phyloP scores from a whole-genome alignment of 2,797 vertebrate genomes.

The Hippopotamyrus pictus region DNA sequence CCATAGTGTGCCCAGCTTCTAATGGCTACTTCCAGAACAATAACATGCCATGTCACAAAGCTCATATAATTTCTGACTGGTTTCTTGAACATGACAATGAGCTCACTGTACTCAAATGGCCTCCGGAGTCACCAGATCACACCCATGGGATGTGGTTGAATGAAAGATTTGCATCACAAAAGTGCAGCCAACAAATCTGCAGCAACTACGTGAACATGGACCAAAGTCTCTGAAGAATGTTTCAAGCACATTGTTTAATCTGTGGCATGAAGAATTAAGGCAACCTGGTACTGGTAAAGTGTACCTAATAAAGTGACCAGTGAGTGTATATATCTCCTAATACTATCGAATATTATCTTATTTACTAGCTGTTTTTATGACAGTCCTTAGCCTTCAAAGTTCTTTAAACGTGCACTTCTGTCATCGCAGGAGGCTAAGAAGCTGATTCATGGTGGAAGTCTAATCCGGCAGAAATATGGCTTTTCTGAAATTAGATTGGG shows the following conservation, averaged over 20 bases:
- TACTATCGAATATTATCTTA: not conserved
- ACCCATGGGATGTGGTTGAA: not conserved
- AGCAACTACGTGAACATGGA: not conserved
- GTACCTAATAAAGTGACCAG: not conserved
- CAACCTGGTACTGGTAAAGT: not conserved
- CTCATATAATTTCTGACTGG: not conserved
- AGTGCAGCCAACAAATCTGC: not conserved
- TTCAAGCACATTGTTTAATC: not conserved
- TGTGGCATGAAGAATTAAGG: not conserved
- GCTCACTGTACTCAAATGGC: not conserved
- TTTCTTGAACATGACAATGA: too few species aligned
- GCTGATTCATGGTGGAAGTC: not conserved
- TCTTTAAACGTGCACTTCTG: not conserved
- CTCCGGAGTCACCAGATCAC: not conserved
- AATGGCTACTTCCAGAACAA: too few species aligned
- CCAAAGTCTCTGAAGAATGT: not conserved
- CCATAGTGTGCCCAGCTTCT: not conserved
- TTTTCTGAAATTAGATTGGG: not conserved
- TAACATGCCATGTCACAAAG: too few species aligned
- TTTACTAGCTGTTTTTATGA: not conserved
- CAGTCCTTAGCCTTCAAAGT: not conserved
- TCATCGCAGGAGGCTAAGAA: not conserved
- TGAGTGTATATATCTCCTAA: not conserved
- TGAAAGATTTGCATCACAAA: not conserved
- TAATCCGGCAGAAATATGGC: not conserved